Base-by-base conservation (phyloP, 2,888 invertebrate genomes). In the Drosophila suboccidentalis region DNA sequence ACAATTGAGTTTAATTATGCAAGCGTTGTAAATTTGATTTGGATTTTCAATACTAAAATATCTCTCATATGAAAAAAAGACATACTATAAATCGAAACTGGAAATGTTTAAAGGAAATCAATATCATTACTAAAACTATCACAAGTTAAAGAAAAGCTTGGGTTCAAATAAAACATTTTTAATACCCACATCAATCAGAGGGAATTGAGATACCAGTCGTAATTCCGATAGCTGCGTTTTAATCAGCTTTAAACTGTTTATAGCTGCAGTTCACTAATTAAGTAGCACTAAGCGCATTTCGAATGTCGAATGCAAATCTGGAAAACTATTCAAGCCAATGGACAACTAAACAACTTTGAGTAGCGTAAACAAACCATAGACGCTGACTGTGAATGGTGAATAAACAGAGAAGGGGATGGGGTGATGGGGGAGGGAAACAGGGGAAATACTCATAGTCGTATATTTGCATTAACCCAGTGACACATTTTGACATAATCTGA, bases 401-500 rank as follows among this genome's bases (percentile, higher is more conserved):
- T 11, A 13, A 47, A n/a, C 13, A 54, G 50, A 50, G 17, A 46
- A 15, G 41, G 19, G 39, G 41, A n/a, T 36, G 26, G 32, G n/a
- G n/a, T n/a, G n/a, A n/a, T n/a, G n/a, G n/a, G n/a, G 39, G 41
- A n/a, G 39, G 26, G 32, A n/a, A 2, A 51, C n/a, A 29, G 32
- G 4, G 34, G 74, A 69, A 80, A 83, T 38, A 54, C 10, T n/a
- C 13, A 9, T 39, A 39, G 26, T 55, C 17, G 15, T 84, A 84
- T 81, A 87, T 89, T 87, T 89, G 89, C 84, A 87, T 85, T 85
- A 85, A 89, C 84, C 89, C 71, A 85, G 87, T 85, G 89, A 87
- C 84, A 85, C 89, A 85, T 89, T 87, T 85, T 71, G 89, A 85
- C 89, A 87, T 85, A 89, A 85, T 85, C 89, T 89, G 84, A 85